These are phyloP conservation scores for Nomada hirtipes DNA, from an alignment of 2,888 invertebrate genomes.

Conservation along the genomic window DNA sequence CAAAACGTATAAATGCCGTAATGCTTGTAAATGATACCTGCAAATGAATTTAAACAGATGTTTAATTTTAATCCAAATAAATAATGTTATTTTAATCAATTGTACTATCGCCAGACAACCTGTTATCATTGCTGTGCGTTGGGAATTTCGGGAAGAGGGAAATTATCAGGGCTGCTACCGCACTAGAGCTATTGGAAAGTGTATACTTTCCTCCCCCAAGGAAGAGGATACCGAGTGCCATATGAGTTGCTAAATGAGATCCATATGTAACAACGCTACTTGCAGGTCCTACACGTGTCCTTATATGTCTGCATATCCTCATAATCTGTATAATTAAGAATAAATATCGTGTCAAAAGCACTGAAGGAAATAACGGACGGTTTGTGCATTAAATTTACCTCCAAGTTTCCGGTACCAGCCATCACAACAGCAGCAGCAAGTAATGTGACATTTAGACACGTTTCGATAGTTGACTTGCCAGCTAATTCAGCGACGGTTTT, in stretches of 20 bases:
- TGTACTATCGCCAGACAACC: slow-evolving; percentile 85
- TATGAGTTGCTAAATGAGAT: slow-evolving; percentile 97
- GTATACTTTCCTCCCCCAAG: slow-evolving; percentile 97
- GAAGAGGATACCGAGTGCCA: slow-evolving; percentile 96
- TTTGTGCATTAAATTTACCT: slow-evolving; percentile 80
- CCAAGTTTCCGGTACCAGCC: slow-evolving; percentile 96
- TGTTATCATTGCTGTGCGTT: slow-evolving; percentile 97
- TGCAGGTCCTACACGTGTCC: slow-evolving; percentile 91
- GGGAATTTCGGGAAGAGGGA: slow-evolving; percentile 99
- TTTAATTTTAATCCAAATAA: neutral
- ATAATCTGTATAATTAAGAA: slow-evolving; percentile 85
- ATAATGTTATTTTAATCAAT: neutral
- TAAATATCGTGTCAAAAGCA: neutral
- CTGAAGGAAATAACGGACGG: neutral
- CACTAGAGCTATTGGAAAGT: slow-evolving; percentile 91
- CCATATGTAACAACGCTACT: slow-evolving; percentile 93
- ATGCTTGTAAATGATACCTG: slow-evolving; percentile 98
- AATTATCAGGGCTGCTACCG: slow-evolving; percentile 95
- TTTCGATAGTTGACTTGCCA: slow-evolving; percentile 95
- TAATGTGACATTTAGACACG: slow-evolving; percentile 93
- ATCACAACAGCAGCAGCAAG: slow-evolving; percentile 95
- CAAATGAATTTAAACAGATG: slow-evolving; percentile 16
- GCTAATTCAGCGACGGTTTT: slow-evolving; percentile 93
- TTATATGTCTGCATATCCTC: slow-evolving; percentile 93
- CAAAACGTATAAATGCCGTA: slow-evolving; percentile 97